These are phyloP conservation scores for Galeruca laticollis DNA, from an alignment of 2,888 invertebrate genomes.

Conservation along the genomic window DNA sequence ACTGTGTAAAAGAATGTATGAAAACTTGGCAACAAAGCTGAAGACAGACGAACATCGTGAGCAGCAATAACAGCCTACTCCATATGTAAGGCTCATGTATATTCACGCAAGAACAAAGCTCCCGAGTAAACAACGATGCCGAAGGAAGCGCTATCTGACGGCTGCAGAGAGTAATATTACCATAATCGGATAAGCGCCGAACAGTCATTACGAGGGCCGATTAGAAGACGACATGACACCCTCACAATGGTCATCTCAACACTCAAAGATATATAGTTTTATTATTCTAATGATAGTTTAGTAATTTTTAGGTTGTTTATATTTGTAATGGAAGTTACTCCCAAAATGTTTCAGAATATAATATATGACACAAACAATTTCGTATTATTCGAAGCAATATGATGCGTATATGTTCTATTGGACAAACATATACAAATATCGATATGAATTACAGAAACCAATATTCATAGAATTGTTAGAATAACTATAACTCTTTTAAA, in stretches of 20 bases:
- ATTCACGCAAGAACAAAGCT: constrained; percentile 66
- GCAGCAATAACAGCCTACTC: constrained; percentile 63
- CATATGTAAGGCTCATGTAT: constrained; percentile 68
- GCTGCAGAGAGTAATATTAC: constrained; percentile 63
- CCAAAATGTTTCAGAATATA: too few species aligned
- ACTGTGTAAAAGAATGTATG: constrained; percentile 38
- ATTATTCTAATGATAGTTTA: neutral
- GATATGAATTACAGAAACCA: too few species aligned
- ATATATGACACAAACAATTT: too few species aligned
- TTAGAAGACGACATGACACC: constrained; percentile 58
- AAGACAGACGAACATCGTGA: constrained; percentile 43
- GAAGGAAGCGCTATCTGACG: constrained; percentile 62
- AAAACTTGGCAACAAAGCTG: constrained; percentile 38
- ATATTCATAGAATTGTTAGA: too few species aligned
- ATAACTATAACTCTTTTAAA: too few species aligned
- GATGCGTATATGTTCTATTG: too few species aligned
- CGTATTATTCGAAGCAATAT: too few species aligned
- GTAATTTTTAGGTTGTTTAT: neutral
- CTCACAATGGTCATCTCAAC: constrained; percentile 37
- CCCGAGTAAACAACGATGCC: constrained; percentile 65
- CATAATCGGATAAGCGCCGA: constrained; percentile 65
- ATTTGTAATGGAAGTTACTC: too few species aligned
- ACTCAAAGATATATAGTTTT: neutral
- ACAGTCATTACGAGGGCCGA: constrained; percentile 63
- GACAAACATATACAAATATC: too few species aligned